Evolutionary conservation across 2,797 vertebrate genomes (phyloP).

Genomic region (Melanitta fusca): DNA sequence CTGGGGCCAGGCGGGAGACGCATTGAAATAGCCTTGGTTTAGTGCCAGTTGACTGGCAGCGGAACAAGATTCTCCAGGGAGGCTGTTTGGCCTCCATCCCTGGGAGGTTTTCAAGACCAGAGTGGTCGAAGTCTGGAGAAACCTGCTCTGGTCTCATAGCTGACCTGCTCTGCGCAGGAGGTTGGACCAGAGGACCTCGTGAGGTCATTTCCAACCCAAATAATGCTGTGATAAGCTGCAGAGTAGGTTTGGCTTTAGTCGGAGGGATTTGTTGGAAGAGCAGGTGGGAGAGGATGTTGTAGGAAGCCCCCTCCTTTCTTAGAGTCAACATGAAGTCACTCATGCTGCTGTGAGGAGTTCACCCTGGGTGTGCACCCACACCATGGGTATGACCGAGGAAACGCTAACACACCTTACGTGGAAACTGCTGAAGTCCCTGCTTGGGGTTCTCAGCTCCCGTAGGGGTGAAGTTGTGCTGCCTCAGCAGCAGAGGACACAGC

Average conservation of each 20-base stretch:
- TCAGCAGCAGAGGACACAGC: neutral
- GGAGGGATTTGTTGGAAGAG: neutral
- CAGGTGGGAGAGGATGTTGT: neutral
- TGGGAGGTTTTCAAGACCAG: neutral
- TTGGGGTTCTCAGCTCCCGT: neutral
- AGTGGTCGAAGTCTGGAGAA: neutral
- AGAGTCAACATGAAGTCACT: neutral
- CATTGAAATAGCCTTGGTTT: neutral
- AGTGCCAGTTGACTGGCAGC: neutral
- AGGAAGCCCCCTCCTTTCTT: neutral
- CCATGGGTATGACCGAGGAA: fast-evolving
- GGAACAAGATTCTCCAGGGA: neutral
- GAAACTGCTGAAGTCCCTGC: neutral
- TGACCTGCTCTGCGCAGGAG: neutral
- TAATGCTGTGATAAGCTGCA: neutral
- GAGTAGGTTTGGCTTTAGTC: neutral
- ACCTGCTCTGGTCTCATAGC: neutral
- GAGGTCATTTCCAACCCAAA: neutral
- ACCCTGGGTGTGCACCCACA: fast-evolving
- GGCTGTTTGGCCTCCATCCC: neutral
- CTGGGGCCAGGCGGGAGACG: neutral
- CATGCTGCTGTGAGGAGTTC: neutral
- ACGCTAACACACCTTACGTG: neutral
- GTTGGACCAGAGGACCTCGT: neutral
- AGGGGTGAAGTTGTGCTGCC: neutral